Percentiles rank a stretch among this genome's conserved stretches.
phyloP scores from a whole-genome alignment of 2,113 vertebrate species.

The Numida meleagris region DNA sequence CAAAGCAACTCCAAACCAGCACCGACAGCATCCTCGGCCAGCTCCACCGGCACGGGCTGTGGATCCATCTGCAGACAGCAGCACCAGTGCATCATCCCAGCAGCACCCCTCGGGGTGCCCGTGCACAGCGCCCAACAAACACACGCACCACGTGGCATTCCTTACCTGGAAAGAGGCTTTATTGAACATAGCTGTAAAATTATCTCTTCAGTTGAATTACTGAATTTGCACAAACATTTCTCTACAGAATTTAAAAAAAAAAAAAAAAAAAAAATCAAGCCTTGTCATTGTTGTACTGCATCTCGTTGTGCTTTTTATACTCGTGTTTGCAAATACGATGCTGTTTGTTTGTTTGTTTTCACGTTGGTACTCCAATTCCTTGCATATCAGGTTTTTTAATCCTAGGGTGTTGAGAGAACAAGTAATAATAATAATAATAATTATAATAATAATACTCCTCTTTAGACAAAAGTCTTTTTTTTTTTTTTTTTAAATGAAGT shows the following conservation, averaged over 20 bases:
- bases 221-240: constrained; percentile 85
- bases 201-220: constrained; percentile 83
- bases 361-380: constrained; percentile 89
- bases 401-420: constrained; percentile 78
- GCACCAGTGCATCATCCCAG: not conserved
- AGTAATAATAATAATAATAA: constrained; percentile 66
- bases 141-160: constrained; percentile 78
- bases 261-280: constrained; percentile 74
- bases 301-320: constrained; percentile 90
- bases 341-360: constrained; percentile 71
- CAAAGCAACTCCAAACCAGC: not conserved
- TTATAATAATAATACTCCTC: constrained; percentile 68
- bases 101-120: not conserved
- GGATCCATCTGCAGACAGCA: not conserved
- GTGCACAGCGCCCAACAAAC: constrained; percentile 72
- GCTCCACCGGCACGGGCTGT: not conserved
- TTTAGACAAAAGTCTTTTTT: constrained; percentile 79
- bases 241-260: constrained; percentile 74
- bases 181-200: constrained; percentile 92
- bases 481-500: constrained; percentile 72
- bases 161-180: constrained; percentile 91
- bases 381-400: constrained; percentile 86
- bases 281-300: constrained; percentile 80
- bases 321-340: constrained; percentile 88
- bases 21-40: not conserved